These are phyloP conservation scores for Spilosoma lubricipeda DNA, from an alignment of 2,888 invertebrate genomes.

Conservation along the genomic window DNA sequence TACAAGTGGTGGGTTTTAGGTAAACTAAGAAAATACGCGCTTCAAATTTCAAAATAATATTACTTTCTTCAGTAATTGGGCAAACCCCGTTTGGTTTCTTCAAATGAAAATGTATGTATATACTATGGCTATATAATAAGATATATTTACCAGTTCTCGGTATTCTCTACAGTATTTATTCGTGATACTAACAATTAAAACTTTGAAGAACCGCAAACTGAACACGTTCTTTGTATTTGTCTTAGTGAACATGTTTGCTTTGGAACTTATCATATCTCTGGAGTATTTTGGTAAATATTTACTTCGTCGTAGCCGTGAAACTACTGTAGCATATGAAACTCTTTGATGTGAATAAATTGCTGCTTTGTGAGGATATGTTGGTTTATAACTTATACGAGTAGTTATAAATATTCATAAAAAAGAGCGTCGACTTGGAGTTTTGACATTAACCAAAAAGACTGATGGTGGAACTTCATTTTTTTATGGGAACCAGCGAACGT, in stretches of 20 bases:
- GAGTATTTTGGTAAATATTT: not conserved
- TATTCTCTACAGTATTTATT: not conserved
- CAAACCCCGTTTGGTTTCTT: not conserved
- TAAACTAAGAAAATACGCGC: no score
- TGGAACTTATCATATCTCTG: not conserved
- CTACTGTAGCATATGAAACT: not conserved
- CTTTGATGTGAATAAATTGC: not conserved
- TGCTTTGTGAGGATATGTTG: not conserved
- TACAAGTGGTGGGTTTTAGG: no score
- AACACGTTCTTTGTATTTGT: not conserved
- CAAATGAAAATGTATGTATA: not conserved
- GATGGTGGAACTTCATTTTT: no score
- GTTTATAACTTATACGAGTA: no score
- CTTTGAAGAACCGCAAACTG: constrained; percentile 3
- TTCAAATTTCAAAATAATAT: no score
- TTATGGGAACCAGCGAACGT: no score
- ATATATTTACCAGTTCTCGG: not conserved
- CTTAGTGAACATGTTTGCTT: constrained; percentile 1
- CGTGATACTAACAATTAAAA: constrained; percentile 3
- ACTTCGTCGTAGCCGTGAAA: not conserved
- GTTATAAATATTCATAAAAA: no score
- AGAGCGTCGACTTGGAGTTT: not conserved
- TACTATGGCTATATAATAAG: not conserved
- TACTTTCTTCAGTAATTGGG: no score
- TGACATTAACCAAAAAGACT: not conserved